Conservation (phyloP, 2,113 vertebrate species). For the Tenrec ecaudatus region DNA sequence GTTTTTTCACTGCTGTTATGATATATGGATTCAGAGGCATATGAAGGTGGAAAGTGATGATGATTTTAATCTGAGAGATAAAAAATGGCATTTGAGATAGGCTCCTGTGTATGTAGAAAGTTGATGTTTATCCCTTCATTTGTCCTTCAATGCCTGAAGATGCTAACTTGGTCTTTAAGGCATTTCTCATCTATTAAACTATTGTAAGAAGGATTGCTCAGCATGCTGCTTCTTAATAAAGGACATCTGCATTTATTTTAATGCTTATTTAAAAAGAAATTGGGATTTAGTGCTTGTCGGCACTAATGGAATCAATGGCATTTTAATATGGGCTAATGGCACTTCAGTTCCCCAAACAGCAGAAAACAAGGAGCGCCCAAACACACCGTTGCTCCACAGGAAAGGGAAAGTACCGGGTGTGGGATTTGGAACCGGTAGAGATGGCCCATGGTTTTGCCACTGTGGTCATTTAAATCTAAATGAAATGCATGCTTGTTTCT, state of each 20-base stretch:
- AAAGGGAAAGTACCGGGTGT: not conserved
- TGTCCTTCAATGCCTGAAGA: slow-evolving; percentile 47
- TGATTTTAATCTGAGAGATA: slow-evolving; percentile 38
- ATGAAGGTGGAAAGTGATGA: slow-evolving; percentile 41
- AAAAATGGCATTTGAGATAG: slow-evolving; percentile 42
- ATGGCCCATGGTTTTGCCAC: not conserved
- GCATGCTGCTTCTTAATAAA: slow-evolving; percentile 80
- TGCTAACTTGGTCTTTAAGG: slow-evolving; percentile 66
- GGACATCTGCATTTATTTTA: slow-evolving; percentile 81
- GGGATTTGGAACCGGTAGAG: slow-evolving; percentile 5
- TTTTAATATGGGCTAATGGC: slow-evolving; percentile 83
- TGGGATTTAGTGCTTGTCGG: slow-evolving; percentile 78
- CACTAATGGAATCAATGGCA: slow-evolving; percentile 81
- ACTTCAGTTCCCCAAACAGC: slow-evolving; percentile 74
- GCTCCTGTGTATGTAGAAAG: slow-evolving; percentile 4
- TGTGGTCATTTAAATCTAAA: not conserved
- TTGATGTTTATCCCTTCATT: slow-evolving; percentile 25
- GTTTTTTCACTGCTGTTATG: not conserved
- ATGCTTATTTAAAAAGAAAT: slow-evolving; percentile 84
- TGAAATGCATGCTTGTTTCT: slow-evolving; percentile 19
- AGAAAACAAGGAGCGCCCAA: slow-evolving; percentile 73
- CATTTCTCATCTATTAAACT: slow-evolving; percentile 70
- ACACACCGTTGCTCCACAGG: slow-evolving; percentile 36
- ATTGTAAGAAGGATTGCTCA: slow-evolving; percentile 73
- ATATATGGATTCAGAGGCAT: not conserved